Evolutionary conservation across 2,113 vertebrate genomes (phyloP), one percentile per base, ranked within the genome.

Genomic region (Panthera uncia): DNA sequence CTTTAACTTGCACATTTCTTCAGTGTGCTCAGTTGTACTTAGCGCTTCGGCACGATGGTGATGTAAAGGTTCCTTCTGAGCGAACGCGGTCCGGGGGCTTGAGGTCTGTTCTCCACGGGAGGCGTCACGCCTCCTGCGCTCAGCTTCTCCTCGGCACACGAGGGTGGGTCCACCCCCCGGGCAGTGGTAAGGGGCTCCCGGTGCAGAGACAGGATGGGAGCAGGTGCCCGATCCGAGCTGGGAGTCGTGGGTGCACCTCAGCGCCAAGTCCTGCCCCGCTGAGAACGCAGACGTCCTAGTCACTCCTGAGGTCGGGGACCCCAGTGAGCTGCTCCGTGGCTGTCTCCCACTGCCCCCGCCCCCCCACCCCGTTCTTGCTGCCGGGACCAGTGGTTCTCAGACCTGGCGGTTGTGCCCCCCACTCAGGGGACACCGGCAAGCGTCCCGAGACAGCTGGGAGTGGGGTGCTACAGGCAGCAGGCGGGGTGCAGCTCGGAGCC

Each of bases 161-260:
- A 50, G 74, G 36, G 14, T 2, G 8, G n/a, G 29, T 16, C 65
- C 16, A 3, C 79, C 57, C 29, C 63, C 73, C 45, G 1, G 16
- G 29, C 5, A 3, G 52, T 2, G 38, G 45, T 7, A 3, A 23
- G 71, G 79, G 3, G 45, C 10, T 16, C 55, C 68, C 15, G 1
- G 48, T 0, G 55, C 11, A 27, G 88, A 31, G 65, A 27, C 18
- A 23, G 83, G 16, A 4, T 0, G 21, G 25, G 16, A 33, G 83
- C 52, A 25, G 66, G 9, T 0, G 1, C 29, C 1, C 0, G n/a
- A 33, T 45, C 76, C 16, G 0, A 10, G 7, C 41, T 0, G 0
- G 55, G 23, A 4, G 33, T 9, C 84, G 7, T n/a, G 7, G 36
- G 16, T 23, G 33, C 6, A 0, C 4, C 85, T 38, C 21, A 2